Conservation (phyloP, 2,797 vertebrate genomes). For the Helostoma temminkii region DNA sequence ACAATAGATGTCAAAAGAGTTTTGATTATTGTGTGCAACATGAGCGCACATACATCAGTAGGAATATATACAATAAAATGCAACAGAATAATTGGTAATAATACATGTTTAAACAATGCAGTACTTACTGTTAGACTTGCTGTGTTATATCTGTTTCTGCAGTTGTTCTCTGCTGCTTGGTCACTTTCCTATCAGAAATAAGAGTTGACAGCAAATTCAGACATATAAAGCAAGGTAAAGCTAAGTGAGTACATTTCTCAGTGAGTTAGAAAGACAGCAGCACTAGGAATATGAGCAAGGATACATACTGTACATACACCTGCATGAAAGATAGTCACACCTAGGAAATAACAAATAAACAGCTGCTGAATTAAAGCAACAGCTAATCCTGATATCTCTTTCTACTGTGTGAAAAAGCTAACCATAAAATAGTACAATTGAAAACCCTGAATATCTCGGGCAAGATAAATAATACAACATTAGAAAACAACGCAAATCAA, state of each 20-base stretch:
- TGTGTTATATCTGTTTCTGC: too few relatives aligned
- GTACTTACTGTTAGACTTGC: conserved; percentile 63
- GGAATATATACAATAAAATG: too few relatives aligned
- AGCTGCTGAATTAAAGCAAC: conserved; percentile 47
- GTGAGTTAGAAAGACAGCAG: conserved; percentile 3
- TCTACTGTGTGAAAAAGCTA: conserved; percentile 26
- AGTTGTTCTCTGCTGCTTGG: conserved; percentile 27
- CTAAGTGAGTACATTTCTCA: conserved; percentile 27
- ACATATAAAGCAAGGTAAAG: background rate
- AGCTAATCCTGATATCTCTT: conserved; percentile 20
- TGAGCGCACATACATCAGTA: too few relatives aligned
- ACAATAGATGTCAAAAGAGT: conserved; percentile 15
- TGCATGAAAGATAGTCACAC: conserved; percentile 41
- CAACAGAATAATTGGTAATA: background rate
- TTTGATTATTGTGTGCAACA: too few relatives aligned
- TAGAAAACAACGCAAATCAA: conserved; percentile 44
- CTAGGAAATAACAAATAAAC: conserved; percentile 59
- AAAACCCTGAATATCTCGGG: conserved; percentile 39
- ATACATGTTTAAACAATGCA: conserved; percentile 10
- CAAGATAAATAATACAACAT: conserved; percentile 39
- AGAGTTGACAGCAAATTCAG: conserved; percentile 20
- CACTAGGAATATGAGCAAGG: conserved; percentile 19
- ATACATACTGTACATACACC: conserved; percentile 27
- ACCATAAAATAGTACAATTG: conserved; percentile 30
- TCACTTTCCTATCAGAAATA: conserved; percentile 54